These are phyloP conservation scores for Bedellia somnulentella DNA, from an alignment of 2,888 invertebrate genomes.

Conservation along the genomic window DNA sequence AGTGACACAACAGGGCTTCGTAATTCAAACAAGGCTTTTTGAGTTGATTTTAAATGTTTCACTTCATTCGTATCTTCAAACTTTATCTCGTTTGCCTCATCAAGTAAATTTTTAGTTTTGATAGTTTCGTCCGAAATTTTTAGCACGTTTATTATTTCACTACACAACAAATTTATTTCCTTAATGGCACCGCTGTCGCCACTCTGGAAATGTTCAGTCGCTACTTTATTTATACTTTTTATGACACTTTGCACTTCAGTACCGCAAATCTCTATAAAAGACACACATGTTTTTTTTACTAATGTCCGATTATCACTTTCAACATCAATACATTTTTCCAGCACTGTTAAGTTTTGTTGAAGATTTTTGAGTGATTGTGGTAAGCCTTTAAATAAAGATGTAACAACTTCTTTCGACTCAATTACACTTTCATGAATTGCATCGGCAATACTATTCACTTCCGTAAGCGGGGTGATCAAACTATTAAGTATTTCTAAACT, in stretches of 20 bases:
- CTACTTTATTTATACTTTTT: conserved; percentile 39
- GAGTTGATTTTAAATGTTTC: conserved; percentile 38
- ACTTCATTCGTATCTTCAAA: conserved; percentile 25
- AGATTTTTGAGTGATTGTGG: conserved; percentile 63
- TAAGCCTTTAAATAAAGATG: conserved; percentile 59
- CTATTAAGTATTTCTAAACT: conserved; percentile 68
- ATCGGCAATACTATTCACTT: conserved; percentile 64
- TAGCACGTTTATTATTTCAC: conserved; percentile 50
- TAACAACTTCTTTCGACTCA: conserved; percentile 34
- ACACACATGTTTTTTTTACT: conserved; percentile 69
- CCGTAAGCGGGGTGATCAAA: conserved; percentile 63
- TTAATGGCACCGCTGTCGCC: conserved; percentile 31
- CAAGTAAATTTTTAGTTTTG: conserved; percentile 35
- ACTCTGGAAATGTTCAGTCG: conserved; percentile 39
- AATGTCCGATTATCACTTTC: conserved; percentile 68
- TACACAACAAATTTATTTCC: conserved; percentile 43
- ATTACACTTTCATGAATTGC: conserved; percentile 45
- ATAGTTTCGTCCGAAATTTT: conserved; percentile 58
- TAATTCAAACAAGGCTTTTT: conserved; percentile 40
- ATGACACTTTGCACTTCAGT: conserved; percentile 57
- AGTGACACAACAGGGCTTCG: conserved; percentile 34
- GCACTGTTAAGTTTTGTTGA: conserved; percentile 65
- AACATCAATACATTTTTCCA: conserved; percentile 70
- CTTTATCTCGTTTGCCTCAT: conserved; percentile 33
- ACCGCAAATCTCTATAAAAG: conserved; percentile 64